These are phyloP conservation scores for Ferrisia virgata DNA, from an alignment of 2,888 invertebrate genomes.

Conservation along the genomic window DNA sequence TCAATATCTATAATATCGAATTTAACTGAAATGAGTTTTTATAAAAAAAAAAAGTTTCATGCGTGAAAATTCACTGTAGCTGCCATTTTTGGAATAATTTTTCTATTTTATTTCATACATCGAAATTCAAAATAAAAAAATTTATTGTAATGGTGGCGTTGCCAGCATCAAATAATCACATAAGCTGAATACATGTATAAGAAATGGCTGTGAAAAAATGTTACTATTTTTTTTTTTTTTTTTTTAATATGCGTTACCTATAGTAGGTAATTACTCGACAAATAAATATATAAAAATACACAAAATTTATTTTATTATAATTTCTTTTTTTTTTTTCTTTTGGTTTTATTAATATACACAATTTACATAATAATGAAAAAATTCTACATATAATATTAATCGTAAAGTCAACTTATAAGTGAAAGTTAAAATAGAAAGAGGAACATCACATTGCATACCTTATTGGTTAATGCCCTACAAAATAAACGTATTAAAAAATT, in stretches of 20 bases:
- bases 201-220: not conserved
- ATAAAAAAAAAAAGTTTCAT: too few species aligned
- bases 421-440: conserved; percentile 42
- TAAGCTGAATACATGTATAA: not conserved
- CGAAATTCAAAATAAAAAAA: not conserved
- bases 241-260: not conserved
- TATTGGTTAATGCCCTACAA: conserved; percentile 35
- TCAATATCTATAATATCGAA: not conserved
- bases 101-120: too few species aligned
- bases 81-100: too few species aligned
- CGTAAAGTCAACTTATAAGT: conserved; percentile 32
- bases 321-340: not conserved
- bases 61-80: too few species aligned
- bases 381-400: conserved; percentile 25
- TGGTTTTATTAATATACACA: not conserved
- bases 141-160: not conserved
- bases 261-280: not conserved
- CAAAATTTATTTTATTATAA: not conserved
- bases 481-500: conserved; percentile 15
- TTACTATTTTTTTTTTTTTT: not conserved
- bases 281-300: not conserved
- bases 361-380: not conserved
- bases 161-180: not conserved
- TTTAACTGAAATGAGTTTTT: too few species aligned
- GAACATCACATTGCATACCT: conserved; percentile 36